Evolutionary conservation across 2,888 invertebrate genomes (phyloP), one percentile per base, ranked within the genome.

Genomic region (Eledone cirrhosa): DNA sequence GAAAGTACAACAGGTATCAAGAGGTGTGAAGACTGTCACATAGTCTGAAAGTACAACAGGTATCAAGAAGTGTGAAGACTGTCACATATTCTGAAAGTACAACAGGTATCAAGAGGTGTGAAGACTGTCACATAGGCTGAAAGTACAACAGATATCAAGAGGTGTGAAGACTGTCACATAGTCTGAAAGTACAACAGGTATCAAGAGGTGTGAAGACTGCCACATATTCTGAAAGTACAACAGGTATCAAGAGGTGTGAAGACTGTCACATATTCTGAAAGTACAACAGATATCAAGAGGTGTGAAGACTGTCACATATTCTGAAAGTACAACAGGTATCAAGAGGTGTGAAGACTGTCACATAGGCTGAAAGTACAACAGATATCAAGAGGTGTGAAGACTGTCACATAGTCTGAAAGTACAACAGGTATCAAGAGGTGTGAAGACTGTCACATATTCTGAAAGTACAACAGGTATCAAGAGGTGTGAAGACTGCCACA

Each of bases 141-240:
- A 29, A 29, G n/a, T 14, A 1, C 19, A 67, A 67, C 16, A 22
- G 0, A 99, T 94, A 1, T 93, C 93, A 85, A 99, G 92, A 94
- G 89, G 95, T 94, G 22, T 95, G 93, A 27, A 99, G 93, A 0
- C 95, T 96, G 86, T 98, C 98, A 33, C 97, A 93, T 29, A 98
- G 91, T 82, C 90, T 88, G 83, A 29, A 29, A 29, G n/a, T 14
- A 1, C 19, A 67, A 67, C 16, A 22, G 0, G 27, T 2, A 29
- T 2, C 11, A 67, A 24, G 0, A 94, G 89, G 95, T 94, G 22
- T 95, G 93, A 27, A 99, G 93, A 0, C 95, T 96, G 86, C 98
- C 98, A 33, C 97, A 93, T 29, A 98, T 91, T 82, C 90, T 88
- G 83, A 29, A 29, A 29, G n/a, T 14, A 1, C 19, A 67, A 67